A percentile compares a stretch with the other conserved stretches of the same genome.
phyloP scores from a whole-genome alignment of 2,797 vertebrate species.

The Paguma larvata region DNA sequence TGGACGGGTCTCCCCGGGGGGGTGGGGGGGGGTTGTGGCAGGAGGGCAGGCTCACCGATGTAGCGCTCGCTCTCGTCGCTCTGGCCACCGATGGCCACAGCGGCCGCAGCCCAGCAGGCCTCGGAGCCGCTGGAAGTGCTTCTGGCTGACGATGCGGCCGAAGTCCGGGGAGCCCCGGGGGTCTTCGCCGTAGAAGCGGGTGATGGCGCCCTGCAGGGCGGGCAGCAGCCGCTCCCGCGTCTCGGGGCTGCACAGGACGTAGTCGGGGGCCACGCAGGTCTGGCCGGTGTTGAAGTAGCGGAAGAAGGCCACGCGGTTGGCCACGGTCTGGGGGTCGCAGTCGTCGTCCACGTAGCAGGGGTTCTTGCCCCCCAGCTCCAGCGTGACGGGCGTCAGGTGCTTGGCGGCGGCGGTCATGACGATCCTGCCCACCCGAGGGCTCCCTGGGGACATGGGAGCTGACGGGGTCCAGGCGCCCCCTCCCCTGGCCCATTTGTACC shows the following conservation, averaged over 20 bases:
- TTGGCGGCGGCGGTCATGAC: conserved; percentile 91
- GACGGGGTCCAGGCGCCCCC: not conserved
- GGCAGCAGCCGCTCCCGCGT: conserved; percentile 91
- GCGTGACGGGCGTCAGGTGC: conserved; percentile 93
- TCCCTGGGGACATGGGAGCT: conserved; percentile 84
- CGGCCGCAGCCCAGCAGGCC: conserved; percentile 89
- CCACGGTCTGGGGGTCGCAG: conserved; percentile 82
- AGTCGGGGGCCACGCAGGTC: conserved; percentile 95
- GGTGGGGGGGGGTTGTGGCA: not conserved
- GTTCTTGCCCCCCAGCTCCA: conserved; percentile 97
- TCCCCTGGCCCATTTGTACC: not conserved
- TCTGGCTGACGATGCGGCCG: conserved; percentile 90
- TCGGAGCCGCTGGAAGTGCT: conserved; percentile 91
- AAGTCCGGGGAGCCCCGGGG: conserved; percentile 88
- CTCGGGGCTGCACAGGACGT: conserved; percentile 91
- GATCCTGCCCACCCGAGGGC: conserved; percentile 85
- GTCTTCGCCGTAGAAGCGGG: conserved; percentile 89
- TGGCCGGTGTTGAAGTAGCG: conserved; percentile 95
- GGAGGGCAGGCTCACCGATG: conserved; percentile 89
- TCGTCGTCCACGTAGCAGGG: conserved; percentile 92
- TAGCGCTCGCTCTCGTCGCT: conserved; percentile 89
- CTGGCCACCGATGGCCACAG: conserved; percentile 92
- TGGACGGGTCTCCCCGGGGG: not conserved
- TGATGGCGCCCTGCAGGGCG: conserved; percentile 86
- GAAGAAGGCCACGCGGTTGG: conserved; percentile 91